phyloP scores from a whole-genome alignment of 2,113 vertebrate species.

The Pica pica region DNA sequence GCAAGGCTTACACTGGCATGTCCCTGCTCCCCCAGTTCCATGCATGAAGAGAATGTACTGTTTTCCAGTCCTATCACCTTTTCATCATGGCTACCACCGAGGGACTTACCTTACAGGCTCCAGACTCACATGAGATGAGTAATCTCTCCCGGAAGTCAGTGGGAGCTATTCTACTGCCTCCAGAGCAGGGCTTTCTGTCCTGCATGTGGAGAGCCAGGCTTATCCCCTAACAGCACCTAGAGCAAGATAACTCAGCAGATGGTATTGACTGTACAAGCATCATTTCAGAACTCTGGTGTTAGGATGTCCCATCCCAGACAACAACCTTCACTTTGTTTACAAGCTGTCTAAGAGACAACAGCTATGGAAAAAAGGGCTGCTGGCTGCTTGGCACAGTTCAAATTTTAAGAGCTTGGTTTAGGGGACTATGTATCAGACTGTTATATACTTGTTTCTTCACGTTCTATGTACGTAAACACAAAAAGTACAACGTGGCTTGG shows the following conservation, averaged over 20 bases:
- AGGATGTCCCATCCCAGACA: not conserved
- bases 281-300: not conserved
- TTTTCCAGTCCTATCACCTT: not conserved
- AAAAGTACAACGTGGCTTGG: not conserved
- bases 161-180: not conserved
- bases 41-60: not conserved
- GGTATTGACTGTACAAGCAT: not conserved
- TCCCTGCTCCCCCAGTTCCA: not conserved
- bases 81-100: not conserved
- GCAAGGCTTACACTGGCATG: not conserved
- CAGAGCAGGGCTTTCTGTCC: not conserved
- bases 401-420: not conserved
- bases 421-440: not conserved
- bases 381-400: not conserved
- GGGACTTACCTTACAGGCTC: not conserved
- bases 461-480: not conserved
- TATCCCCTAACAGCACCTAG: not conserved
- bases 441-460: not conserved
- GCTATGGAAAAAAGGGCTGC: not conserved
- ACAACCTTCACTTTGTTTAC: not conserved
- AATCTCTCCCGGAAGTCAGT: not conserved
- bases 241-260: not conserved
- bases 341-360: not conserved
- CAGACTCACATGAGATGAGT: not conserved
- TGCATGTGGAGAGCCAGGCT: not conserved